Conservation (phyloP, 2,797 vertebrate species). For the Pseudochirops corinnae region DNA sequence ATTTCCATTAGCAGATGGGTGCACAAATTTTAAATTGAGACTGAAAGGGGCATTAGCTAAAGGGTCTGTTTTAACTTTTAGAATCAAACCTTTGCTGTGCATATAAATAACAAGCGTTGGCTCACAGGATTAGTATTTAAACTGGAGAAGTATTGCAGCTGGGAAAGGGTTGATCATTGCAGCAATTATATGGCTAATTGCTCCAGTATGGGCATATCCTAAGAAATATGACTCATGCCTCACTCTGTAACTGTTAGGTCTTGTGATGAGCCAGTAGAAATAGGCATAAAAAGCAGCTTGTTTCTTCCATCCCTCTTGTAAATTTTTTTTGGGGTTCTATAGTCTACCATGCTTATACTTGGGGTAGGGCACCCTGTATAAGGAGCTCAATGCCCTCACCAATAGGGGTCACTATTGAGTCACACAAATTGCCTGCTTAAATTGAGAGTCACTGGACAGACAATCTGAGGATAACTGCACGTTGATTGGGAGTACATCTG, state of each 20-base stretch:
- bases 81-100: constrained; percentile 18
- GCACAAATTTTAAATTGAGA: constrained; percentile 39
- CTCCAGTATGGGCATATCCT: constrained; percentile 49
- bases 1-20: constrained; percentile 48
- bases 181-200: constrained; percentile 54
- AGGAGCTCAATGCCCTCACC: background rate
- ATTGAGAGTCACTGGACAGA: background rate
- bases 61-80: constrained; percentile 13
- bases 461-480: background rate
- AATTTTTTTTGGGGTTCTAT: background rate
- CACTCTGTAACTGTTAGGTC: constrained; percentile 36
- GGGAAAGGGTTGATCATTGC: constrained; percentile 26
- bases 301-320: background rate
- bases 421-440: background rate
- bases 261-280: background rate
- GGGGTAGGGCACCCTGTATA: background rate
- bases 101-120: background rate
- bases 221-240: constrained; percentile 58
- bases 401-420: constrained; percentile 67
- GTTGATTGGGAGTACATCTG: constrained; percentile 42
- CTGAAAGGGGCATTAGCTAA: constrained; percentile 46
- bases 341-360: background rate
- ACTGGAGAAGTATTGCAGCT: constrained; percentile 27
- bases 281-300: background rate
- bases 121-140: constrained; percentile 2